Evolutionary conservation across 2,797 vertebrate species (phyloP).

Genomic region (Gila robusta): DNA sequence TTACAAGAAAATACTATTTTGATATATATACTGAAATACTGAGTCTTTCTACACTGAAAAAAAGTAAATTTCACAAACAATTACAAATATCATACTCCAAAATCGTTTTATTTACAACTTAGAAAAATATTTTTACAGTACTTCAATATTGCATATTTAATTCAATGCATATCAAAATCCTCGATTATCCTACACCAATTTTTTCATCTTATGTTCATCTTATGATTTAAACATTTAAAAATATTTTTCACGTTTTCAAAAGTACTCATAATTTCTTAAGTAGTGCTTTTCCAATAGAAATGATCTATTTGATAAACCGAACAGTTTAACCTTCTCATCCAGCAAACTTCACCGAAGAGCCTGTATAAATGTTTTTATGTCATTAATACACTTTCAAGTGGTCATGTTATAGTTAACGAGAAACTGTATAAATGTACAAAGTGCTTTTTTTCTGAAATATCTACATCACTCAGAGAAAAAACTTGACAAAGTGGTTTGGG

Average conservation of each 20-base stretch:
- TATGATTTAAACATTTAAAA: neutral
- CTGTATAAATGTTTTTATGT: constrained; percentile 11
- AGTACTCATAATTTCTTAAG: neutral
- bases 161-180: neutral
- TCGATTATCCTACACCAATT: neutral
- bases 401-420: constrained; percentile 49
- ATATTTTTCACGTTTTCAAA: neutral
- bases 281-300: neutral
- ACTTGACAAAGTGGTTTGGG: constrained; percentile 36
- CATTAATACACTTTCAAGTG: constrained; percentile 51
- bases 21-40: too few species aligned
- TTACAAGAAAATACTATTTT: neutral
- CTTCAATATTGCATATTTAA: neutral
- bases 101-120: neutral
- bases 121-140: neutral
- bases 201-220: too few species aligned
- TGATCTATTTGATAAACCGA: neutral
- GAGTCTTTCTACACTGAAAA: neutral
- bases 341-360: neutral
- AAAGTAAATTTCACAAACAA: neutral
- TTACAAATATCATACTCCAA: too few species aligned
- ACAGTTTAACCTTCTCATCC: constrained; percentile 32
- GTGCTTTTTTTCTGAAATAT: constrained; percentile 37
- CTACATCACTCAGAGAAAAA: constrained; percentile 37
- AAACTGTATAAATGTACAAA: constrained; percentile 41